Base-by-base conservation (phyloP, 1,140 invertebrate species). In the Centruroides vittatus region DNA sequence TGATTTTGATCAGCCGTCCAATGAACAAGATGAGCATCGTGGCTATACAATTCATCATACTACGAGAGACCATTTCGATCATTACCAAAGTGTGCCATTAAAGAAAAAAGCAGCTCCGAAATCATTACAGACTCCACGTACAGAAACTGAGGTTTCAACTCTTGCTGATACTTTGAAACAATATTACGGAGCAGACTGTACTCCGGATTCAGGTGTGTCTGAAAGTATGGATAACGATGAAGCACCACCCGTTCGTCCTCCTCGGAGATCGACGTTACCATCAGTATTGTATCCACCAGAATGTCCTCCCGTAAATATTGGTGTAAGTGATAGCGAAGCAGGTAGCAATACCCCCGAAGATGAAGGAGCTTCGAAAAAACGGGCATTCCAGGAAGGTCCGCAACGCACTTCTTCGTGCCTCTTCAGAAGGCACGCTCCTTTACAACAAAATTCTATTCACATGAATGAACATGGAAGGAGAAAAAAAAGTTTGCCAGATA, bases 401-500 rank as follows among this genome's bases (percentile, higher is more conserved):
- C 12, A 34, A n/a, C 50, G n/a, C 50, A 51, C 23, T 34, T 13
- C n/a, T n/a, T 13, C 50, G 50, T 34, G n/a, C 3, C 23, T 34
- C 5, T 51, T 51, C 13, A 35, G 13, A 35, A 35, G 35, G 35
- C n/a, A 35, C 5, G 54, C 11, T 36, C 11, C n/a, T 23, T n/a
- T 34, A 35, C n/a, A 36, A 55, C n/a, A 35, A n/a, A 12, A 36
- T 23, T 12, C 11, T 23, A 12, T 12, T 12, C n/a, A 34, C 12
- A 55, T 6, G 13, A 35, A 5, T 6, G 54, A 12, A 36, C 23
- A n/a, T 55, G n/a, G 11, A 13, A 58, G 89, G 79, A 79, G 90
- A 68, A 92, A 94, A 79, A 93, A 93, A 79, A 90, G 92, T 69
- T 79, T 98, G 76, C 95, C 94, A 34, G 93, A 98, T 75, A 86